Evolutionary conservation across 2,888 invertebrate species (phyloP), one percentile per base, ranked within the genome.

Genomic region (Cyrtodaria siliqua): DNA sequence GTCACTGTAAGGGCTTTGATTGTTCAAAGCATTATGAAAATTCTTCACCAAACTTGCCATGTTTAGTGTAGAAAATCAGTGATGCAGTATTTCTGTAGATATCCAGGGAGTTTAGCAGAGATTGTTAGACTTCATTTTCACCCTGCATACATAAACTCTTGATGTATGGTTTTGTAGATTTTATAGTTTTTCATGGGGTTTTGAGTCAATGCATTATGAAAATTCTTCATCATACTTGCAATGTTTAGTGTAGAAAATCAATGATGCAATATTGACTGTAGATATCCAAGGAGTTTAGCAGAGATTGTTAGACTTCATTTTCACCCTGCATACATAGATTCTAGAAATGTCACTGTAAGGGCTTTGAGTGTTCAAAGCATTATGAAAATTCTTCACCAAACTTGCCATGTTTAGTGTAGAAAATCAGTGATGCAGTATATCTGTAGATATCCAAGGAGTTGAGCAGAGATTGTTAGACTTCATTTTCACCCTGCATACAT

Each of bases 11-110:
- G n/a, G n/a, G n/a, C n/a, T n/a, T n/a, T n/a, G n/a, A n/a, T n/a
- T n/a, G n/a, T n/a, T n/a, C n/a, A n/a, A n/a, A 12, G 74, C 79
- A 80, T 80, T 63, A 74, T 49, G 72, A 74, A 77, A 83, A 79
- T 29, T 75, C 78, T 70, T 47, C 73, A 56, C 47, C 12, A 29
- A 59, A 42, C 52, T 33, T 33, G 16, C n/a, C 52, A 38, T 38
- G 60, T 47, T 49, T n/a, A 50, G 40, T 79, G 53, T 79, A 74
- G 77, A 70, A 80, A 73, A 79, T 79, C 78, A 71, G 12, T 74
- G 63, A 69, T 83, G 81, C 79, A 83, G 16, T 81, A 23, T 14
- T 74, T 79, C 9, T 49, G 66, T 42, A 66, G 69, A 68, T 33
- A 27, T 61, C 68, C 57, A 62, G 72, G 64, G 64, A 57, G 44